Base-by-base conservation (phyloP, 2,888 invertebrate genomes). In the Drosophila flavopinicola region DNA sequence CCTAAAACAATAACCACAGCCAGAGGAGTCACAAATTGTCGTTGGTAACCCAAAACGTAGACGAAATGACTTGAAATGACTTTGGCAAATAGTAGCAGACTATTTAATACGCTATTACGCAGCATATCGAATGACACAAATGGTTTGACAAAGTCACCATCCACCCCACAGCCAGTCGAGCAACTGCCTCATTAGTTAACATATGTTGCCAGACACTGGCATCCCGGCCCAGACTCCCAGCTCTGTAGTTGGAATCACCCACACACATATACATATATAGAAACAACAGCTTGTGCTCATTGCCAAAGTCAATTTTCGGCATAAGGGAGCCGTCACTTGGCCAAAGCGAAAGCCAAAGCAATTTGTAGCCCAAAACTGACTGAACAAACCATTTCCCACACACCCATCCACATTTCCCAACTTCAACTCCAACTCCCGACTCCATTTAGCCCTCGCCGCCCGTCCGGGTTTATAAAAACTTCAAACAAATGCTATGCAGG, bases 111-210 rank as follows among this genome's bases (percentile, higher is more conserved):
- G 78, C 88, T 88, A 88, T 89, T 89, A 88, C 75, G 74, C 73
- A 80, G 83, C 76, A 82, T 89, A 89, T 89, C 88, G 88, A 89
- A 89, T 89, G 76, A 77, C 88, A 70, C 17, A 52, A 54, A 61
- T 32, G 42, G 32, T 29, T 51, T 49, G 54, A 58, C 71, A 56
- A 42, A 58, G 39, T 29, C 73, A 63, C 58, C n/a, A n/a, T n/a
- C n/a, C n/a, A n/a, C 76, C 49, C 47, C 65, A 29, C 33, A n/a
- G 15, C 20, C 17, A 17, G 44, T 4, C 4, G 7, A 37, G 23
- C 38, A 41, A 67, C 66, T 56, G 80, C 64, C 89, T 90, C 90
- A 90, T 90, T 90, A 90, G 89, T 85, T 88, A 90, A 89, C 90
- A 90, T 89, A 89, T 90, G 90, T 87, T 88, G 80, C 83, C 64